Evolutionary conservation across 2,797 vertebrate genomes (phyloP), one percentile per base, ranked within the genome.

Genomic region (Acrossocheilus fasciatus): DNA sequence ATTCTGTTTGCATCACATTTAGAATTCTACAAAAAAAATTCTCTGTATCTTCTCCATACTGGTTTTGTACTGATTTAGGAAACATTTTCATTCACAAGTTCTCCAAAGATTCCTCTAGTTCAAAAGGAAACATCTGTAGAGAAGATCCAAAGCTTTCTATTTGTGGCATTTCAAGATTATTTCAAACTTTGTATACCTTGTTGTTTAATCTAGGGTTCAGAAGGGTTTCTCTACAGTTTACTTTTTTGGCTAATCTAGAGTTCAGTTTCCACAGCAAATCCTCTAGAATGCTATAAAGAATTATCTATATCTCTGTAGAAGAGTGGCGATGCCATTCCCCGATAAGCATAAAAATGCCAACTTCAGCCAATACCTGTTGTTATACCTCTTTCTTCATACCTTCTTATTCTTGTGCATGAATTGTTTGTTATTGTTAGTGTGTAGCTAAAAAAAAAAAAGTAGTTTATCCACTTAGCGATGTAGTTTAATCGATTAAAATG

Each of bases 401-500:
- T 82, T 87, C n/a, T 76, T 66, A 15, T 82, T 86, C 15, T 75
- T 47, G 77, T 74, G 77, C 70, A 81, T 81, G 79, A 64, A 26
- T 52, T 41, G 77, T 79, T 84, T 62, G 82, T 83, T 76, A 52
- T 76, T 66, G 47, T 75, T 75, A 64, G 77, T 57, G 36, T 68
- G 73, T 78, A 85, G 86, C 62, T 85, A 73, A 57, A 79, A 7
- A 30, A 26, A 26, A 78, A 74, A 59, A 57, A 78, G 12, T 62
- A 66, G 72, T 76, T 81, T 78, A 85, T 86, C 41, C 76, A 34
- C 72, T 54, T 47, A 87, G 86, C 62, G 14, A 66, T 84, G 59
- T 84, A 83, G 82, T 83, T 80, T 50, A 68, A 70, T 89, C 76
- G 64, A 83, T 80, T 72, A 77, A 89, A 88, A 84, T 12, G 12